Evolutionary conservation across 2,888 invertebrate genomes (phyloP).

Genomic region (Antheraea yamamai): DNA sequence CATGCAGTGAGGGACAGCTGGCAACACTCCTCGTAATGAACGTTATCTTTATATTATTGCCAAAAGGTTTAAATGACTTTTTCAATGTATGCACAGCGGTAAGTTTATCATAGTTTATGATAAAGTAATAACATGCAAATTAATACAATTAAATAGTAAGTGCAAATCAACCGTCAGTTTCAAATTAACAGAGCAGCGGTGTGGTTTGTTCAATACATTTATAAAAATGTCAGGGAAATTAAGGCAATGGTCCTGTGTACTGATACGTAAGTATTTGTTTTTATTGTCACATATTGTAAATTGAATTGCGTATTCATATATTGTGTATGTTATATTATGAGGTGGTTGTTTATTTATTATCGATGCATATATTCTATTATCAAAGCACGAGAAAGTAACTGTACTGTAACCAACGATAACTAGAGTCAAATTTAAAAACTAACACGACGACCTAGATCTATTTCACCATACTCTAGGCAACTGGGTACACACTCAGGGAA

Average conservation of each 20-base stretch:
- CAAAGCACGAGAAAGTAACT: too few species aligned
- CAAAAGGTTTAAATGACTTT: not conserved
- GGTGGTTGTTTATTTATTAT: not conserved
- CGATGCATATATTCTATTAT: too few species aligned
- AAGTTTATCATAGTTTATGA: not conserved
- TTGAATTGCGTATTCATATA: too few species aligned
- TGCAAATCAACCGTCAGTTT: not conserved
- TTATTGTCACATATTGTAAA: too few species aligned
- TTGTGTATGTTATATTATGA: not conserved
- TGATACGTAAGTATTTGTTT: conserved; percentile 1
- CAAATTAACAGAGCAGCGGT: not conserved
- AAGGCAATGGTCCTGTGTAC: not conserved
- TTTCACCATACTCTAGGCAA: too few species aligned
- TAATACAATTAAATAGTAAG: not conserved
- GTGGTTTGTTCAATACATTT: not conserved
- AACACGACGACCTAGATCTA: too few species aligned
- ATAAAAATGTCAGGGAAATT: not conserved
- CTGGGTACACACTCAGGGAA: too few species aligned
- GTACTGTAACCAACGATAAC: too few species aligned
- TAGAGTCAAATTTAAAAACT: too few species aligned
- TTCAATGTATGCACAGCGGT: not conserved
- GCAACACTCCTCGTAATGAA: not conserved
- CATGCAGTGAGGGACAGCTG: not conserved
- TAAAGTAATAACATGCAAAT: not conserved
- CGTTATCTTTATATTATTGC: not conserved